Evolutionary conservation across 2,113 vertebrate species (phyloP).

Genomic region (Fregetta grallaria): DNA sequence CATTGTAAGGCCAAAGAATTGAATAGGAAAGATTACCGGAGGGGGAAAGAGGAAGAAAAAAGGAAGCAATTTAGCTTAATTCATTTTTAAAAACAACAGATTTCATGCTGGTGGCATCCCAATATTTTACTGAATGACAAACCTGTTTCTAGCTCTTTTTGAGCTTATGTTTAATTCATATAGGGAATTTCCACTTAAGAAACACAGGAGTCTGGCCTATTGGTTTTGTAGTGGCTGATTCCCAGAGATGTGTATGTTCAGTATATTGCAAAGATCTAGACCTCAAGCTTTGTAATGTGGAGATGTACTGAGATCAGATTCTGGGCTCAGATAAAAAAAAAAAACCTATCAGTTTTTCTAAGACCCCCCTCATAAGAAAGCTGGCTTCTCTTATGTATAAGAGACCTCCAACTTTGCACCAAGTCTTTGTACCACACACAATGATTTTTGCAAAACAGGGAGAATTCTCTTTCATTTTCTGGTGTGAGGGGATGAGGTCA

Average conservation of each 20-base stretch:
- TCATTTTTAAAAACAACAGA: not conserved
- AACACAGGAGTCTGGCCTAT: not conserved
- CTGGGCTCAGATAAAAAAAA: not conserved
- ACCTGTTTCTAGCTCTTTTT: not conserved
- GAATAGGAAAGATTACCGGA: not conserved
- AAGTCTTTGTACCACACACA: not conserved
- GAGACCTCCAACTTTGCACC: not conserved
- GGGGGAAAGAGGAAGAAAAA: not conserved
- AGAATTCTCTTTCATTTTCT: not conserved
- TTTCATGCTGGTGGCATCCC: not conserved
- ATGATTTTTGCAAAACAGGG: not conserved
- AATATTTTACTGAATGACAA: not conserved
- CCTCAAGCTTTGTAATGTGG: not conserved
- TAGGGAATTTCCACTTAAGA: not conserved
- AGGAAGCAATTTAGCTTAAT: slow-evolving; percentile 7
- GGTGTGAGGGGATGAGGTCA: not conserved
- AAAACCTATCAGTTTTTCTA: not conserved
- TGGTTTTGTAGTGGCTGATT: not conserved
- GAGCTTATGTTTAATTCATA: not conserved
- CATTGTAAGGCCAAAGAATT: not conserved
- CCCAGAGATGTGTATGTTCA: not conserved
- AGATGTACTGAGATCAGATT: not conserved
- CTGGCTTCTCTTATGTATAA: not conserved
- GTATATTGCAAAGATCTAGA: not conserved
- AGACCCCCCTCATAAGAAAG: not conserved